These are phyloP conservation scores for Phodopus roborovskii DNA, from an alignment of 2,113 vertebrate genomes.

Conservation along the genomic window DNA sequence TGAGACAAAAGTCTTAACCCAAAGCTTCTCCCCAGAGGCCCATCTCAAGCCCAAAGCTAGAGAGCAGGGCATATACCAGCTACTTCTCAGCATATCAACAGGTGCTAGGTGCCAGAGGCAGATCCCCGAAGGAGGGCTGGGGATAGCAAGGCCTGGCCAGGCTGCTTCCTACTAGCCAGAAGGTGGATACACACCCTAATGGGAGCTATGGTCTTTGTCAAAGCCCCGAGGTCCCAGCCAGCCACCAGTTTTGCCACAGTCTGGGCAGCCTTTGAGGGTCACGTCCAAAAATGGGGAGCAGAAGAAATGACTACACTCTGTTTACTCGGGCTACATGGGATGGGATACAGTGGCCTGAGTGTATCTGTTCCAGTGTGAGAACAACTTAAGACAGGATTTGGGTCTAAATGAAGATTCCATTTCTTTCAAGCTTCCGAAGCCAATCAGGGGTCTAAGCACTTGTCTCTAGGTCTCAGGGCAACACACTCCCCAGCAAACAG, in stretches of 20 bases:
- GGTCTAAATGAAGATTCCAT: background rate
- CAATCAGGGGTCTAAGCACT: background rate
- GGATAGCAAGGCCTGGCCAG: background rate
- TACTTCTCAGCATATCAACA: background rate
- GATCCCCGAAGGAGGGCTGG: background rate
- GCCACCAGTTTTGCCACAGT: background rate
- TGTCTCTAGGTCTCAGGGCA: background rate
- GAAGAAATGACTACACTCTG: background rate
- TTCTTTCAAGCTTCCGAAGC: background rate
- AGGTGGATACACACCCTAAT: background rate
- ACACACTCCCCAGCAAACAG: background rate
- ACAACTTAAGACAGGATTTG: background rate
- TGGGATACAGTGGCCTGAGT: background rate
- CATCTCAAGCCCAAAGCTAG: background rate
- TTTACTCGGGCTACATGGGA: too few species aligned
- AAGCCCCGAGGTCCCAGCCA: background rate
- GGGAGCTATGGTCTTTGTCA: background rate
- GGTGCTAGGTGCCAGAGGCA: background rate
- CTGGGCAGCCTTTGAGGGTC: background rate
- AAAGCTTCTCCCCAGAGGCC: background rate
- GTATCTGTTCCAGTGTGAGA: accelerated
- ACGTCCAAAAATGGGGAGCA: background rate
- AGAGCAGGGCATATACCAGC: background rate
- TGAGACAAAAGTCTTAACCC: background rate
- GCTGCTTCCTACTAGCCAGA: background rate